These are phyloP conservation scores for Passer montanus DNA, from an alignment of 2,113 vertebrate genomes.

Conservation along the genomic window DNA sequence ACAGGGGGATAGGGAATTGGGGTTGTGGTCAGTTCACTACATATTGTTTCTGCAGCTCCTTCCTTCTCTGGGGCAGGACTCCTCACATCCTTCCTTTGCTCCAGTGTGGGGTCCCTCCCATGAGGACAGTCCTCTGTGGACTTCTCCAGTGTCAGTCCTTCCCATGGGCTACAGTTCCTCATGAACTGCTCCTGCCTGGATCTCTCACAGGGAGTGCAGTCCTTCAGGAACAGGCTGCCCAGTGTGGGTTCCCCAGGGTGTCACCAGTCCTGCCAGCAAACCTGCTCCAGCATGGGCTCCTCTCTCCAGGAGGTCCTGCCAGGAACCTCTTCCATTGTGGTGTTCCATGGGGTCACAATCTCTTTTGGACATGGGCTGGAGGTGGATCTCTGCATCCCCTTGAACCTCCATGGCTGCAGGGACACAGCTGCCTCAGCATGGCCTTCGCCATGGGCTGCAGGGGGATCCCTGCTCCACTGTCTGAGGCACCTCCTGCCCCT, in stretches of 20 bases:
- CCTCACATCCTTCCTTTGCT: background rate
- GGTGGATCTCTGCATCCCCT: background rate
- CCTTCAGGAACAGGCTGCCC: background rate
- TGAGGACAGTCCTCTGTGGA: accelerated
- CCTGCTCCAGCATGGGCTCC: background rate
- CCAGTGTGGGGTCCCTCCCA: background rate
- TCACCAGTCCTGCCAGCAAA: background rate
- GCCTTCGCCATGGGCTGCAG: background rate
- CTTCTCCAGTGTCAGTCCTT: background rate
- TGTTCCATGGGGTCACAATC: background rate
- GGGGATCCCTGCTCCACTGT: background rate
- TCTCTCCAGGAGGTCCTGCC: background rate
- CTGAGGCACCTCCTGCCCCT: background rate
- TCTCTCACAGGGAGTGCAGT: background rate
- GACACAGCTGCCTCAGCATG: background rate
- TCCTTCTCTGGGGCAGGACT: background rate
- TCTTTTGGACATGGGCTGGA: background rate
- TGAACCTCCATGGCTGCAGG: background rate
- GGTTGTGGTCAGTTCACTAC: background rate
- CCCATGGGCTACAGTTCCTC: background rate
- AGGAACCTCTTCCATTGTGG: background rate
- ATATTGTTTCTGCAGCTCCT: accelerated
- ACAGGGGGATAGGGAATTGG: background rate
- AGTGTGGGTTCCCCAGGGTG: accelerated
- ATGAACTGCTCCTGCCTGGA: background rate